Conservation (phyloP, 2,797 vertebrate genomes). For the Lagocephalus sceleratus region DNA sequence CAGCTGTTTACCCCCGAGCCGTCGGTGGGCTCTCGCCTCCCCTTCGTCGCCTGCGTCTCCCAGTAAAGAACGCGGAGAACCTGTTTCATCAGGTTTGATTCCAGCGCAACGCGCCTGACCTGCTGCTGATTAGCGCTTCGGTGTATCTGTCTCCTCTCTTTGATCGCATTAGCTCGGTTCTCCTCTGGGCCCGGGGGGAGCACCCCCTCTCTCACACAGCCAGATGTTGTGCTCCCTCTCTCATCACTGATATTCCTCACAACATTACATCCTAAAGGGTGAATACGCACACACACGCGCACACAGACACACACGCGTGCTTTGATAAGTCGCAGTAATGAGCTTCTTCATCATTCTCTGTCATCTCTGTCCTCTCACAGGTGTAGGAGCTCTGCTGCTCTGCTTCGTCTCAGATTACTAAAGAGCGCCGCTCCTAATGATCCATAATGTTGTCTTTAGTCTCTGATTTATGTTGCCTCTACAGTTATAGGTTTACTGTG, state of each 20-base stretch:
- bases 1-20: too few relatives aligned
- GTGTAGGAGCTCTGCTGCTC: conserved; percentile 2
- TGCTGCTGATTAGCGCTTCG: conserved; percentile 4
- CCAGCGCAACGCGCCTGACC: neutral
- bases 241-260: conserved; percentile 7
- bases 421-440: neutral
- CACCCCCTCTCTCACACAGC: conserved; percentile 9
- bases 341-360: conserved; percentile 7
- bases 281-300: neutral
- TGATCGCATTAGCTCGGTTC: conserved; percentile 42
- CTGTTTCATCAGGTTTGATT: neutral
- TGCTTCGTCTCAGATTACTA: neutral
- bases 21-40: too few relatives aligned
- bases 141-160: conserved; percentile 26
- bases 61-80: neutral
- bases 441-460: neutral
- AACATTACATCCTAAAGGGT: conserved; percentile 14
- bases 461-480: neutral
- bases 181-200: conserved; percentile 30
- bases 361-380: conserved; percentile 10
- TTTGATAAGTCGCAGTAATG: conserved; percentile 7
- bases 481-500: conserved; percentile 1
- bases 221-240: conserved; percentile 40
- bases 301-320: neutral
- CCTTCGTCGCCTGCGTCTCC: too few relatives aligned